Evolutionary conservation across 1,140 invertebrate species (phyloP), one percentile per base, ranked within the genome.

Genomic region (Drosophila seguyi): DNA sequence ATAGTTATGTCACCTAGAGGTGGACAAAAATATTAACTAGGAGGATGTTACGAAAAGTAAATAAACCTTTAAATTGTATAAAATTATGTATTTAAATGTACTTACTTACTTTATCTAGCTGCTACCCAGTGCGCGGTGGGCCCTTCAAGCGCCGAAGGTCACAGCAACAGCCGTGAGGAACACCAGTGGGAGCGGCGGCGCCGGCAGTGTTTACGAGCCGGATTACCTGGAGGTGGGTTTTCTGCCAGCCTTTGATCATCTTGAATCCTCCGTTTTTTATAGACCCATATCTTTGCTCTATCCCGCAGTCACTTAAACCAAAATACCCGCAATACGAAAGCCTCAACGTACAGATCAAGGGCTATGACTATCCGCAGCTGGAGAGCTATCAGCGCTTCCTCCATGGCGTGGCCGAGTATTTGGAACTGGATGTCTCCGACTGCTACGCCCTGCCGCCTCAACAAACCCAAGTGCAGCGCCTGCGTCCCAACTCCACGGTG

Each of bases 341-440:
- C 22, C 81, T 98, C 18, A 97, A 97, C 93, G 93, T 98, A 38
- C 95, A 96, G 93, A 93, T 98, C 27, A 96, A 94, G 83, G 95
- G 97, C 6, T 97, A 98, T 87, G 96, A 97, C 91, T 98, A 95
- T 93, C 94, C 96, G 13, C 81, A 97, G 11, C 90, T 98, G 45
- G 97, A 98, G 93, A 95, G 93, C 79, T 98, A 95, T 90, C 97
- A 97, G 92, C 95, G 94, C 81, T 96, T 96, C 84, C 93, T 98
- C 52, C 95, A 97, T 81, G 95, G 94, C 81, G 92, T 97, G 74
- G 95, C 96, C 34, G 94, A 95, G 80, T 93, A 94, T 53, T 94
- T 98, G 93, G 95, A 96, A 36, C 92, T 98, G 61, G 95, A 97
- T 79, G 95, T 97, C 36, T 95, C 96, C 75, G 95, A 97, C 58